These are phyloP conservation scores for Nomada ferruginata DNA, from an alignment of 2,888 invertebrate genomes.

Conservation along the genomic window DNA sequence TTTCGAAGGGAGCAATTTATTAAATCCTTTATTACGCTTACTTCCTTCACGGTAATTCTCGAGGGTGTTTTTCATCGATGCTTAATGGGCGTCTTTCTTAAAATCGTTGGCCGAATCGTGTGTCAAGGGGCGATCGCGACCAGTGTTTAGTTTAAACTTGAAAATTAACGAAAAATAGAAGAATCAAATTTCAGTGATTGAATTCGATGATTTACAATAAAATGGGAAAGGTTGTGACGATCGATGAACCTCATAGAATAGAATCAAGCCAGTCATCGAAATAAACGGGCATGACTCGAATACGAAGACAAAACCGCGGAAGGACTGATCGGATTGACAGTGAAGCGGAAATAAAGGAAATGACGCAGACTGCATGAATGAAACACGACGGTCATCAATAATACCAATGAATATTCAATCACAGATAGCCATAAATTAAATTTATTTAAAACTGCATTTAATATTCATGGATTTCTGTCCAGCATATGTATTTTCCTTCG, in stretches of 20 bases:
- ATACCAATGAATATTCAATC: conserved; percentile 58
- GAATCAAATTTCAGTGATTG: no score
- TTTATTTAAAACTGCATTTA: conserved; percentile 61
- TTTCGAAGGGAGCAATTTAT: conserved; percentile 46
- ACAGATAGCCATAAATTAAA: conserved; percentile 57
- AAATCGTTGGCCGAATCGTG: background rate
- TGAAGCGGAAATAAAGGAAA: conserved; percentile 28
- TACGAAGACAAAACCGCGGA: background rate
- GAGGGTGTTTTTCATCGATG: background rate
- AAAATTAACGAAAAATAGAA: no score
- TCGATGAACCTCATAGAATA: background rate
- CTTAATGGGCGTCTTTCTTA: background rate
- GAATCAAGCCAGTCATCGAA: background rate
- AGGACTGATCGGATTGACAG: conserved; percentile 10
- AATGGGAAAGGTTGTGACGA: no score
- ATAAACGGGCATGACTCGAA: background rate
- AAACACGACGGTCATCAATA: conserved; percentile 47
- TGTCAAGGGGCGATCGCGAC: background rate
- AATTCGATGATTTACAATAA: no score
- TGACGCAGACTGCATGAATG: conserved; percentile 38
- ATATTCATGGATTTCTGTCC: conserved; percentile 55
- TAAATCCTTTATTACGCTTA: conserved; percentile 37
- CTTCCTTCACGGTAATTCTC: conserved; percentile 14
- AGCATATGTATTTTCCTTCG: conserved; percentile 1
- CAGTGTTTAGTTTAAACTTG: background rate